Evolutionary conservation across 2,113 vertebrate species (phyloP), one percentile per base, ranked within the genome.

Genomic region (Amphiprion percula): DNA sequence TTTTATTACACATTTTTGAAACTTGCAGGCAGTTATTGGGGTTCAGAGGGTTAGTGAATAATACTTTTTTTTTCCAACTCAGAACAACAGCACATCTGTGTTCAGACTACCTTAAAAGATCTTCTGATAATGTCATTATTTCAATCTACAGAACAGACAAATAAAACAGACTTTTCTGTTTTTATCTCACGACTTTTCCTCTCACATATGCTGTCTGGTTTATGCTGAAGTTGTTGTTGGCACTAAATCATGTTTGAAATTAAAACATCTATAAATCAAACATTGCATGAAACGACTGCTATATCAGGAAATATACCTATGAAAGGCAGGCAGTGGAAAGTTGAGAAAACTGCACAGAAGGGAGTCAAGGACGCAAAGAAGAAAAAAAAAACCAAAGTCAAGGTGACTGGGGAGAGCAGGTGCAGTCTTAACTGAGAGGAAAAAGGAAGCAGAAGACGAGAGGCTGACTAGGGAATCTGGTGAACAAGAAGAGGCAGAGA

Each of bases 371-470:
- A 65, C 6, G 0, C 24, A 21, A 17, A 81, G 68, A 30, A 10
- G n/a, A n/a, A 47, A 47, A 47, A 50, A 50, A 50, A 60, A 79
- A 58, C 79, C 68, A 85, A 78, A 83, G 77, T 64, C 70, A 90
- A 88, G 83, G 76, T 74, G 68, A 85, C 30, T 28, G 49, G 28
- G 67, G 76, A 85, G 63, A 84, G 55, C 84, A 87, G 85, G 77
- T 83, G 58, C 37, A 62, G 81, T 60, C 46, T 58, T 10, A 60
- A 66, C 15, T 58, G 37, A 81, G 60, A 84, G 71, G 65, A 60
- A 52, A 68, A 64, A 76, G 72, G 54, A 76, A 74, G 83, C 4
- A 53, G 60, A 75, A 79, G 77, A 60, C 24, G 30, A 68, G 70
- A 74, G 75, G 59, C 62, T 54, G 74, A 77, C 53, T 59, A 49